Evolutionary conservation across 2,797 vertebrate genomes (phyloP).

Genomic region (Etheostoma nigrum): DNA sequence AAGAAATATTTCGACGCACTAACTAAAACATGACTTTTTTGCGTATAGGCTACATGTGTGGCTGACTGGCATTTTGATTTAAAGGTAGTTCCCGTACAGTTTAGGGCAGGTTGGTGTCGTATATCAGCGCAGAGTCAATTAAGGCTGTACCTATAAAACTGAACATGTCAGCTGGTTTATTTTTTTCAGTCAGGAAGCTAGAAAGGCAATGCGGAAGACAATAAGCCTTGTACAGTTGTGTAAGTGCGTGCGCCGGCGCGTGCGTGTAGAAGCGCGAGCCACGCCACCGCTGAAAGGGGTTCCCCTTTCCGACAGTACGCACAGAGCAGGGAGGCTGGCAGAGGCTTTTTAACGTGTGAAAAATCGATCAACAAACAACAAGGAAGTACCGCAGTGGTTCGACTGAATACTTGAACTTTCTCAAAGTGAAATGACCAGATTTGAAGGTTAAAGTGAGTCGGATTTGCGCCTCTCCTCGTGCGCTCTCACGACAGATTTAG

Average conservation of each 20-base stretch:
- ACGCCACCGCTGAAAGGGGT: conserved; percentile 59
- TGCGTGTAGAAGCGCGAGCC: conserved; percentile 39
- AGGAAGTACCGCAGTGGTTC: conserved; percentile 14
- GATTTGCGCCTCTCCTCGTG: conserved; percentile 26
- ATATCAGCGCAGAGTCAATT: not conserved
- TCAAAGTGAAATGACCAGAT: conserved; percentile 68
- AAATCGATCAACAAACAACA: conserved; percentile 8
- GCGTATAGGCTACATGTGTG: not conserved
- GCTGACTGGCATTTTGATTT: not conserved
- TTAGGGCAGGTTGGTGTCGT: not conserved
- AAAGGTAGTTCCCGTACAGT: not conserved
- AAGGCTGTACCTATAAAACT: not conserved
- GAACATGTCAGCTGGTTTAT: conserved; percentile 38
- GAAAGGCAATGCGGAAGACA: conserved; percentile 78
- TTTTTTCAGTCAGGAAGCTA: conserved; percentile 71
- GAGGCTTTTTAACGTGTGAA: conserved; percentile 1
- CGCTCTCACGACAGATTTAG: conserved; percentile 27
- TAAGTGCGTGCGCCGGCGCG: conserved; percentile 43
- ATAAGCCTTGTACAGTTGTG: conserved; percentile 16
- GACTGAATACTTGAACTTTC: conserved; percentile 5
- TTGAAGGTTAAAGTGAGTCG: conserved; percentile 77
- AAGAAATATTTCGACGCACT: not conserved
- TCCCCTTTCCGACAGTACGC: conserved; percentile 56
- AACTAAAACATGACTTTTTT: not conserved
- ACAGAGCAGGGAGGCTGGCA: not conserved